A percentile compares a stretch with the other conserved stretches of the same genome.
Conservation (phyloP, 2,797 vertebrate genomes). For the Strix occidentalis region DNA sequence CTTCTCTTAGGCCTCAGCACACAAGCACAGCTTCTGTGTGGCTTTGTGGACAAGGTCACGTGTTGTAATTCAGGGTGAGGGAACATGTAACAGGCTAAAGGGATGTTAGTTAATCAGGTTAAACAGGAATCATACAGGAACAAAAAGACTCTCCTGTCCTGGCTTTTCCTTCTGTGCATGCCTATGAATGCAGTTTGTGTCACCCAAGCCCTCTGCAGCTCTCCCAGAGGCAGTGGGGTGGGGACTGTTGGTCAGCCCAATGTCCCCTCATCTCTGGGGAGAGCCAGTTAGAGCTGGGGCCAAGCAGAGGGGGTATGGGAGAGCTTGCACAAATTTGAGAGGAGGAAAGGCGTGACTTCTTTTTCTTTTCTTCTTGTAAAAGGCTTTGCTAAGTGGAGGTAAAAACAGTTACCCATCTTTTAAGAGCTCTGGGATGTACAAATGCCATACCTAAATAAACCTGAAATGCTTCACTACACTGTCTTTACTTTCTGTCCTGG, state of each 20-base stretch:
- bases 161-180: background rate
- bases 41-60: background rate
- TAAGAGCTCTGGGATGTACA: background rate
- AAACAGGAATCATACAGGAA: background rate
- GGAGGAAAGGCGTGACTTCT: background rate
- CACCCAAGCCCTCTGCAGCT: background rate
- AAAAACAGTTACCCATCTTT: background rate
- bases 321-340: background rate
- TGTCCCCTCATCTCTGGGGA: background rate
- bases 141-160: background rate
- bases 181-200: background rate
- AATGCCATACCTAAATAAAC: background rate
- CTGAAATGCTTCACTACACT: background rate
- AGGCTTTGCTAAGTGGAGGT: background rate
- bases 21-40: fast-evolving
- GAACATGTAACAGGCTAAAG: background rate
- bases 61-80: background rate
- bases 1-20: background rate
- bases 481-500: background rate
- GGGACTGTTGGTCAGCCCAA: background rate
- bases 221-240: fast-evolving
- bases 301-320: background rate
- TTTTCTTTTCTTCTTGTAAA: background rate
- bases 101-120: background rate
- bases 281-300: background rate